A percentile compares a stretch with the other conserved stretches of the same genome.
Evolutionary conservation across 2,888 invertebrate genomes (phyloP).

Genomic region (Pseudococcus longispinus): DNA sequence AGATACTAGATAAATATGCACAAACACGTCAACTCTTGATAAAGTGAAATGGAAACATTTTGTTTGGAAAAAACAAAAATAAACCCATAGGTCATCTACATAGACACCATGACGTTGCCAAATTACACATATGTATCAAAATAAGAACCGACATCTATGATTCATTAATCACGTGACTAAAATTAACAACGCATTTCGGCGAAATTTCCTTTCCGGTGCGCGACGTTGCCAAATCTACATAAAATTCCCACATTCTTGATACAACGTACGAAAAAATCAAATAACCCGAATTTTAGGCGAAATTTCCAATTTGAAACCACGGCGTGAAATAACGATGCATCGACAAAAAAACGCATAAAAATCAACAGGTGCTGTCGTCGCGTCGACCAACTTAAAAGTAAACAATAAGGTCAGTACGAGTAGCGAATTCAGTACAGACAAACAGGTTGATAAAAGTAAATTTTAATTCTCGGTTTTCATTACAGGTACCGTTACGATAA

Average conservation of each 20-base stretch:
- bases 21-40: not conserved
- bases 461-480: not conserved
- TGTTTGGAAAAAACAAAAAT: not conserved
- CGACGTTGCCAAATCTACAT: not conserved
- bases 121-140: not conserved
- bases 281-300: not conserved
- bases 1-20: not conserved
- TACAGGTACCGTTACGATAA: not conserved
- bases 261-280: not conserved
- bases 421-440: not conserved
- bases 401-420: constrained; percentile 15
- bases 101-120: not conserved
- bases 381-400: constrained; percentile 18
- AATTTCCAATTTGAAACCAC: not conserved
- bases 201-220: not conserved
- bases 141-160: not conserved
- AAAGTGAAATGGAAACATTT: not conserved
- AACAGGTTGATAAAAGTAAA: constrained; percentile 28
- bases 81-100: not conserved
- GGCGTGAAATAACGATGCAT: not conserved
- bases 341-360: not conserved
- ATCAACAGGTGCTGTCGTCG: constrained; percentile 14
- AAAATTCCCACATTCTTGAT: not conserved
- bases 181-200: not conserved
- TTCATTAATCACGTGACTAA: not conserved